These are phyloP conservation scores for Oscheius myriophilus DNA, from an alignment of 2,888 invertebrate species.

Conservation along the genomic window DNA sequence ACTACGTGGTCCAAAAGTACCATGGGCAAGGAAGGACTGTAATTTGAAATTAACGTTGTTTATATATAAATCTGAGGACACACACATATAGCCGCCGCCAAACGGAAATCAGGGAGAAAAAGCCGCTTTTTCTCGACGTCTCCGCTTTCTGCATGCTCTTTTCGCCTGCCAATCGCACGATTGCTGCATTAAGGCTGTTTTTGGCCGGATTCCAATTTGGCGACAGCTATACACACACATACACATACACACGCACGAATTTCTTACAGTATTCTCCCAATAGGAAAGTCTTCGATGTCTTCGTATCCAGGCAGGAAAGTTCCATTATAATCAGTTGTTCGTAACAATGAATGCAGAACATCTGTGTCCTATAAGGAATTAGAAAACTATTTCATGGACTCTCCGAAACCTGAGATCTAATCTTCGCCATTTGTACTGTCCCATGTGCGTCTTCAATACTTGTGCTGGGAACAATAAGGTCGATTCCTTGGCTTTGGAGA, in stretches of 20 bases:
- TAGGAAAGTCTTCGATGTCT: constrained; percentile 44
- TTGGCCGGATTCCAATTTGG: too few species aligned
- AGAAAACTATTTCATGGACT: not conserved
- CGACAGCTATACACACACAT: too few species aligned
- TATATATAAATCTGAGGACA: too few species aligned
- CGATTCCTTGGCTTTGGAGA: constrained; percentile 4
- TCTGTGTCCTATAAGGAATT: constrained; percentile 42
- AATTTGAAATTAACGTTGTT: too few species aligned
- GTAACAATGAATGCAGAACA: constrained; percentile 48
- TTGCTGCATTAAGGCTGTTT: too few species aligned
- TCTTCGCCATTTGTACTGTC: not conserved
- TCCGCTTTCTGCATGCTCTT: too few species aligned
- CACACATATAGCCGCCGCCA: too few species aligned
- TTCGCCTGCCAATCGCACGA: too few species aligned
- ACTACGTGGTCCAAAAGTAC: constrained; percentile 95
- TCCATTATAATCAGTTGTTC: constrained; percentile 82
- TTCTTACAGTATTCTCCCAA: constrained; percentile 51
- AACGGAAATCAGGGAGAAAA: too few species aligned
- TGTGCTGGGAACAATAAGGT: not conserved
- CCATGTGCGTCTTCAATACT: constrained; percentile 1
- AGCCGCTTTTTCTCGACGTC: too few species aligned
- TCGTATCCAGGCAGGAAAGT: constrained; percentile 86
- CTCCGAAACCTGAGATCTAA: constrained; percentile 6
- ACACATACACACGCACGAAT: too few species aligned
- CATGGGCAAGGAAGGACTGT: constrained; percentile 77